A percentile compares a stretch with the other conserved stretches of the same genome.
These are phyloP conservation scores for Calameuta idolon DNA, from an alignment of 2,888 invertebrate genomes.

Conservation along the genomic window DNA sequence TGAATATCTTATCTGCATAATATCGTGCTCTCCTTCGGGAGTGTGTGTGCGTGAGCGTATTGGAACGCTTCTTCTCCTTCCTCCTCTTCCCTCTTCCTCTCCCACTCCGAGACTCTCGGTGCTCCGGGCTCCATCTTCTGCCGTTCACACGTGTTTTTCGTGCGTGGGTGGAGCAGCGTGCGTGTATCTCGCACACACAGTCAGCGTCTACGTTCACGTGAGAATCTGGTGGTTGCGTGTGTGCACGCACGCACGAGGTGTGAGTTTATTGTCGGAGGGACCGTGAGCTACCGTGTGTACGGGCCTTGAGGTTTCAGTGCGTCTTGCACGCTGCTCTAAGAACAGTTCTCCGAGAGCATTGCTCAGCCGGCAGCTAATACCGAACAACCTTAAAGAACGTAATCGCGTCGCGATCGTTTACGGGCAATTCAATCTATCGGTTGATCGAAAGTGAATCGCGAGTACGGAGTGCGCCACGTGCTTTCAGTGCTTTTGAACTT, in stretches of 20 bases:
- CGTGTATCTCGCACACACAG: background rate
- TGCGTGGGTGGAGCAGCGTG: conserved; percentile 24
- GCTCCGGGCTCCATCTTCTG: background rate
- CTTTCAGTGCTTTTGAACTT: no score
- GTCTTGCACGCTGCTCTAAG: conserved; percentile 41
- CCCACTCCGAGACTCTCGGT: background rate
- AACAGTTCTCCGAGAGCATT: no score
- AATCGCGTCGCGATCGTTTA: no score
- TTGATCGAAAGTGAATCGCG: no score
- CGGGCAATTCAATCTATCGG: no score
- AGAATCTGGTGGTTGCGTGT: background rate
- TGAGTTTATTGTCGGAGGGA: conserved; percentile 60
- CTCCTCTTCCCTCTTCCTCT: background rate
- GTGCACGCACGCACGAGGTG: conserved; percentile 18
- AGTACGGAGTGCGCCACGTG: no score
- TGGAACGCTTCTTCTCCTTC: conserved; percentile 9
- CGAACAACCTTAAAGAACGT: no score
- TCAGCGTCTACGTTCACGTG: background rate
- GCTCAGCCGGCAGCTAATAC: no score
- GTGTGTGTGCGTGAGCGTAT: conserved; percentile 25
- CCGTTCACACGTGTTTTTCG: conserved; percentile 27
- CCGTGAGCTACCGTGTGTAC: conserved; percentile 29
- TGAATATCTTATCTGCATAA: conserved; percentile 61
- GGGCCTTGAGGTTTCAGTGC: conserved; percentile 52
- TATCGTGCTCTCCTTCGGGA: conserved; percentile 33